A percentile compares a stretch with the other conserved stretches of the same genome.
phyloP scores from a whole-genome alignment of 2,113 vertebrate species.

The Elephantulus edwardii region DNA sequence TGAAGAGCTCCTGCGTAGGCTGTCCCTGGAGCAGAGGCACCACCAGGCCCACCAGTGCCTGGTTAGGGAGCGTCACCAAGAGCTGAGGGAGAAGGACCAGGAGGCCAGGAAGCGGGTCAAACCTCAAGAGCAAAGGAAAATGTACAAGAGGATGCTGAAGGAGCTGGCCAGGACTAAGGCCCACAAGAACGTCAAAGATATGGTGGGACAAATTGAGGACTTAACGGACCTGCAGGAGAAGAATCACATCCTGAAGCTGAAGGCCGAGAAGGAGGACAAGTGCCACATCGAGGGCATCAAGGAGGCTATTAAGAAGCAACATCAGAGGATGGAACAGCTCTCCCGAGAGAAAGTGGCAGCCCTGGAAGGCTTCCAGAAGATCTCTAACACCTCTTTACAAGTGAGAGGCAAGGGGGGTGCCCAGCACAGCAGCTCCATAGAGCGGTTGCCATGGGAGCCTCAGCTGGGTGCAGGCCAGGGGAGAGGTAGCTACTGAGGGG shows the following conservation, averaged over 20 bases:
- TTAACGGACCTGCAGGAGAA: constrained; percentile 75
- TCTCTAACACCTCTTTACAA: constrained; percentile 80
- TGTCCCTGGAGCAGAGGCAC: constrained; percentile 79
- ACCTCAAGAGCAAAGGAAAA: too few species aligned
- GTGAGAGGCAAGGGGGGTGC: constrained; percentile 82
- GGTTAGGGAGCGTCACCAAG: constrained; percentile 64
- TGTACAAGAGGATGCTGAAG: too few species aligned
- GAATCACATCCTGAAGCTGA: constrained; percentile 78
- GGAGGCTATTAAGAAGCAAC: constrained; percentile 79
- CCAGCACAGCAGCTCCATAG: constrained; percentile 75
- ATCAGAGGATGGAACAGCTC: constrained; percentile 80
- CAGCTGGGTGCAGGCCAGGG: constrained; percentile 71
- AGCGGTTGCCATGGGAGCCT: constrained; percentile 80
- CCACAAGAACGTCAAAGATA: constrained; percentile 42
- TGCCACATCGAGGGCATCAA: constrained; percentile 68
- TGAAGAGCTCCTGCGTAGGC: constrained; percentile 75
- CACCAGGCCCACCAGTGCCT: constrained; percentile 54
- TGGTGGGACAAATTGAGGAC: constrained; percentile 57
- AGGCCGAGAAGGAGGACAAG: constrained; percentile 83
- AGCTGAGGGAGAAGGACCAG: constrained; percentile 72
- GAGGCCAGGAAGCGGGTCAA: constrained; percentile 80
- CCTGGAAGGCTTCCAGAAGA: constrained; percentile 79
- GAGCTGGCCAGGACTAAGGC: constrained; percentile 67
- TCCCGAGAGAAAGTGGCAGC: constrained; percentile 77
- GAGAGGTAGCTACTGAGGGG: background rate